Evolutionary conservation across 2,797 vertebrate genomes (phyloP), one percentile per base, ranked within the genome.

Genomic region (Pangasius sanitwongsei): DNA sequence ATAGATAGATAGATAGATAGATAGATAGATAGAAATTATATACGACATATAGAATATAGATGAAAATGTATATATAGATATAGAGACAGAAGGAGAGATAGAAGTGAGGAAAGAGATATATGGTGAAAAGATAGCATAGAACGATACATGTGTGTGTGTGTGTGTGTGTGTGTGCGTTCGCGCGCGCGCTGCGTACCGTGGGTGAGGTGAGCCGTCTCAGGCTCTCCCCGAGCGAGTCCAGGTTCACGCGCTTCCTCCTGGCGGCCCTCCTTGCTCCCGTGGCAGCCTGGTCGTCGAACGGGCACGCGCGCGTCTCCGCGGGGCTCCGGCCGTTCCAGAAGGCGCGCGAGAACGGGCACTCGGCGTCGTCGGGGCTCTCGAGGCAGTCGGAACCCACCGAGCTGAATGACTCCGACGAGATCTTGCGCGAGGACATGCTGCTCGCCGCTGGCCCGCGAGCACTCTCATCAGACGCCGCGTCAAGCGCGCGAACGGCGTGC

Each of bases 401-500:
- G 96, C 98, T 99, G 95, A 98, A 99, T 75, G 98, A 99, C 96
- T 98, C 98, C 18, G 98, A 99, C 72, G 98, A 99, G 93, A 99
- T 98, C 96, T 99, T 99, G 93, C 98, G 97, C 87, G 97, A 96
- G 95, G 98, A 98, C 96, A 92, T 89, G 92, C 87, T 92, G 93
- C 84, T 87, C 88, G 59, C 91, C 93, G 93, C 92, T 91, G 93
- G 85, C 28, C 59, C 85, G 28, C 85, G 69, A 61, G 65, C 86
- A 18, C 86, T 80, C 92, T 95, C 96, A 96, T 96, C 95, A 95
- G 95, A 96, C 92, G 92, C 89, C 63, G 53, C 88, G 65, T 85
- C 83, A 85, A 85, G 72, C 89, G 84, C 91, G 87, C 77, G 70
- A 28, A 31, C 87, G 88, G 83, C 87, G 88, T 72, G 83, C 34